A percentile compares a stretch with the other conserved stretches of the same genome.
phyloP scores from a whole-genome alignment of 2,797 vertebrate species.

The Ctenosaura bakeri region DNA sequence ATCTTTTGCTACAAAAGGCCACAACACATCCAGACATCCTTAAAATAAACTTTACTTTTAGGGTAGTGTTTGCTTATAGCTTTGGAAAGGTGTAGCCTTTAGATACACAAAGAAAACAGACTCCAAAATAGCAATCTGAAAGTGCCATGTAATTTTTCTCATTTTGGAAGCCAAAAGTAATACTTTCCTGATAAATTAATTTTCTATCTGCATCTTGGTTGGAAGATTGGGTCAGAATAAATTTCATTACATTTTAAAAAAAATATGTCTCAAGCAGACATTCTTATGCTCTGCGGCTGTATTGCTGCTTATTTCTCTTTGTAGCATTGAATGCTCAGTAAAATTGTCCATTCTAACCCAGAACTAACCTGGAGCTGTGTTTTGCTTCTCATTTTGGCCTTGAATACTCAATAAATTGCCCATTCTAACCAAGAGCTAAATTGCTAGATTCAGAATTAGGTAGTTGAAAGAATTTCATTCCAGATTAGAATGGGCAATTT shows the following conservation, averaged over 20 bases:
- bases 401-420: background rate
- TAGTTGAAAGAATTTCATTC: too few species aligned
- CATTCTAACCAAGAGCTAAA: background rate
- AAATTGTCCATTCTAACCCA: background rate
- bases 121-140: background rate
- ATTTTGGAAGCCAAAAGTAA: background rate
- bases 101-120: background rate
- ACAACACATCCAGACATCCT: background rate
- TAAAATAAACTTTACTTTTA: background rate
- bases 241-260: background rate
- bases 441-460: background rate
- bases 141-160: background rate
- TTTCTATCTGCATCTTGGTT: background rate
- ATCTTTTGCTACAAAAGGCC: background rate
- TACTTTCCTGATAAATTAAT: conserved; percentile 16
- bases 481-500: background rate
- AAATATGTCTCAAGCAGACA: background rate
- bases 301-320: background rate
- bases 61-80: background rate
- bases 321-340: background rate
- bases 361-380: background rate
- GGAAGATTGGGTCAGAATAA: background rate
- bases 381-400: background rate
- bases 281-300: background rate
- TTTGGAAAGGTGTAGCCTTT: conserved; percentile 16